Evolutionary conservation across 2,888 invertebrate genomes (phyloP).

Genomic region (Hyposoter didymator): DNA sequence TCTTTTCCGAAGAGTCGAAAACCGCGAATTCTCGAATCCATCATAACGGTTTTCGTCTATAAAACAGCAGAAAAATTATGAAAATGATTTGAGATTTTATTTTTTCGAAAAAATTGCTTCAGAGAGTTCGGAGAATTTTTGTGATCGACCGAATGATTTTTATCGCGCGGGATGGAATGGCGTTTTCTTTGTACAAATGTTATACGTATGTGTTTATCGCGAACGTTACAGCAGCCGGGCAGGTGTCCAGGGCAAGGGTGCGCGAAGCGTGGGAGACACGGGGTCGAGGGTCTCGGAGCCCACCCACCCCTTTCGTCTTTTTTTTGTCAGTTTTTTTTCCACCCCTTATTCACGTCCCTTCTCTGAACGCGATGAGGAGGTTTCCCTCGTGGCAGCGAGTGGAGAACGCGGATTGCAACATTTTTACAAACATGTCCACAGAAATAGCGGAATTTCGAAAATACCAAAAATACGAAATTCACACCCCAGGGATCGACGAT

Average conservation of each 20-base stretch:
- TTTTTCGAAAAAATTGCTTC: not conserved
- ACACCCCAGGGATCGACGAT: no score
- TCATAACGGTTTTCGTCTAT: not conserved
- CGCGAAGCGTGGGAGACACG: slow-evolving; percentile 82
- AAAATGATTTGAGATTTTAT: not conserved
- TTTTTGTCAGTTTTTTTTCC: slow-evolving; percentile 28
- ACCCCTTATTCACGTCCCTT: slow-evolving; percentile 41
- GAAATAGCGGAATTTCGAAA: not conserved
- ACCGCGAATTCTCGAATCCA: not conserved
- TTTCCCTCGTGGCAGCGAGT: slow-evolving; percentile 2
- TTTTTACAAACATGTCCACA: not conserved
- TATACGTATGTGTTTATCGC: slow-evolving; percentile 68
- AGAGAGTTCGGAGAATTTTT: not conserved
- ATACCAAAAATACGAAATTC: not conserved
- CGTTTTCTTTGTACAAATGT: slow-evolving; percentile 16
- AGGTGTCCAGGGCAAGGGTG: slow-evolving; percentile 77
- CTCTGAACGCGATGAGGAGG: not conserved
- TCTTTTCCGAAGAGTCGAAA: not conserved
- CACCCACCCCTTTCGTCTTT: slow-evolving; percentile 50
- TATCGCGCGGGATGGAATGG: slow-evolving; percentile 8
- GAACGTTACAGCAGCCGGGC: slow-evolving; percentile 77
- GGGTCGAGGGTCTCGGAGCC: slow-evolving; percentile 69
- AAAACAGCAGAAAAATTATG: not conserved
- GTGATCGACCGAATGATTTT: not conserved
- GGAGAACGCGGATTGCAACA: not conserved